Base-by-base conservation (phyloP, 2,113 vertebrate species). In the Hiodon tergisus region DNA sequence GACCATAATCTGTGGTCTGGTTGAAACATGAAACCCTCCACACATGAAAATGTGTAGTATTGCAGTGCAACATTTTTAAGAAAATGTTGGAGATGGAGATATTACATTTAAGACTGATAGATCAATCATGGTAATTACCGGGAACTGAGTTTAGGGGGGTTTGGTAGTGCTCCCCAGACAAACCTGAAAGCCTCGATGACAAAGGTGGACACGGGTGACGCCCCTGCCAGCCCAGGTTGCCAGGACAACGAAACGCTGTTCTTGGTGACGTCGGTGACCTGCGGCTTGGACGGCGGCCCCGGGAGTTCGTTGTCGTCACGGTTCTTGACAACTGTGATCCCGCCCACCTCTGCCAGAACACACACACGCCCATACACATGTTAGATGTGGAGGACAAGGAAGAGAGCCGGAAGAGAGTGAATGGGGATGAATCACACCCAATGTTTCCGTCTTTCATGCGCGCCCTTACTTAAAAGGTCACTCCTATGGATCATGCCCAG, bases 171-270 rank as follows among this genome's bases (percentile, higher is more conserved):
- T 16, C 16, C 13, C 70, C 16, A 55, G 73, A 78, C 86, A 59
- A 90, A 99, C 97, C 97, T 99, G 90, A 99, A 99, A n/a, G 97
- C 96, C 76, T 99, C 97, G 76, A 99, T 98, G 86, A 98, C 93
- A 84, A 92, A 99, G 57, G 94, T 92, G 55, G 90, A 93, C 75
- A 96, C 88, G 17, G 95, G 93, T 8, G 96, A 91, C 6, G 87
- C 87, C 84, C 96, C 94, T 57, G 89, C 86, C 55, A 90, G 85
- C 57, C 96, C 96, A 58, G 92, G 87, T 58, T 98, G 95, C 97
- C 97, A 99, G 80, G 96, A 97, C 79, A 99, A 87, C 1, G 97
- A 99, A 81, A 99, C 96, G 54, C 94, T 98, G 88, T 94, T 99
- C 87, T 96, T 99, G 72, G 94, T 96, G 82, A 99, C 97, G 70